Conservation (phyloP, 2,797 vertebrate species). For the Microctenopoma lineatum region DNA sequence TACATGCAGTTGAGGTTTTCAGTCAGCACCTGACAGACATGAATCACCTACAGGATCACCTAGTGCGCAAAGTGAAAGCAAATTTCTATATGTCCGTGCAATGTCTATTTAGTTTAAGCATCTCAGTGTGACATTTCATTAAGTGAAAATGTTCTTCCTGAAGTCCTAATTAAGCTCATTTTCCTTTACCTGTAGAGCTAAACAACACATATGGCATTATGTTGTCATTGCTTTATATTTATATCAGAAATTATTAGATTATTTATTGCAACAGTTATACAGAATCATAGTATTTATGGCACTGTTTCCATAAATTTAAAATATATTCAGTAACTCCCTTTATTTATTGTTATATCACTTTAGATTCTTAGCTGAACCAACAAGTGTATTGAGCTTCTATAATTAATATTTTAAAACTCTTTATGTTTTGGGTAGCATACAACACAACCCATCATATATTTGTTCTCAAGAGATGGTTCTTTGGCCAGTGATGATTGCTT, state of each 20-base stretch:
- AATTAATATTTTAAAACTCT: slow-evolving; percentile 45
- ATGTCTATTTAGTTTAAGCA: slow-evolving; percentile 3
- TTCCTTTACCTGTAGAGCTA: too few relatives aligned
- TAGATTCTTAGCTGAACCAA: slow-evolving; percentile 27
- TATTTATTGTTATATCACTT: background rate
- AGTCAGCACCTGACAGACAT: slow-evolving; percentile 35
- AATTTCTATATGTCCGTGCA: slow-evolving; percentile 19
- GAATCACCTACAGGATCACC: slow-evolving; percentile 18
- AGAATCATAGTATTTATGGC: slow-evolving; percentile 1
- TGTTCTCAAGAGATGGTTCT: slow-evolving; percentile 38
- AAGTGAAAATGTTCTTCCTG: slow-evolving; percentile 2
- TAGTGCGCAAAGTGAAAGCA: background rate
- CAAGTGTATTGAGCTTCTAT: slow-evolving; percentile 7
- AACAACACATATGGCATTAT: background rate
- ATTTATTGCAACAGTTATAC: background rate
- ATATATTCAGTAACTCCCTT: background rate
- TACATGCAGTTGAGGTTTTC: slow-evolving; percentile 32
- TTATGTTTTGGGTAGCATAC: slow-evolving; percentile 22
- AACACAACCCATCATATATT: slow-evolving; percentile 41
- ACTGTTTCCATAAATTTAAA: slow-evolving; percentile 11
- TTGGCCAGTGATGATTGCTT: slow-evolving; percentile 64
- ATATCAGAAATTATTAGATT: too few relatives aligned
- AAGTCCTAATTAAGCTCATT: background rate
- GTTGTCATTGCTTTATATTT: slow-evolving; percentile 9
- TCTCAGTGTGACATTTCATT: slow-evolving; percentile 19